Evolutionary conservation across 2,888 invertebrate genomes (phyloP), one percentile per base, ranked within the genome.

Genomic region (Patella caerulea): DNA sequence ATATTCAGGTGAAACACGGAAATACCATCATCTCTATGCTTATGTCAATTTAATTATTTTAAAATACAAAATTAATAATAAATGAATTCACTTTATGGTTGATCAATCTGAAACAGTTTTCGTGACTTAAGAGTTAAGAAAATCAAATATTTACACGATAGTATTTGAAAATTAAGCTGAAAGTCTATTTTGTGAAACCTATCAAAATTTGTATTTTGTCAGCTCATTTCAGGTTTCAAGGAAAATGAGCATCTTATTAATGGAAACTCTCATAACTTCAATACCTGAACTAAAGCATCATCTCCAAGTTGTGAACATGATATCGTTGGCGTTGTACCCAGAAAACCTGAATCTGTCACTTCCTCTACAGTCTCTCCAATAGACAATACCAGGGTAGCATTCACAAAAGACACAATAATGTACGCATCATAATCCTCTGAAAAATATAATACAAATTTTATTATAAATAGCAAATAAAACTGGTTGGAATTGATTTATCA

Each of bases 291-390:
- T 45, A 99, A 93, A 1, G 99, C 98, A 93, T 99, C 99, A 89
- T 97, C 98, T 77, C 99, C 99, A 53, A 99, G 94, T 56, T 98
- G 97, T 14, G 98, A 97, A 92, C 99, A 99, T 82, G 97, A 96
- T n/a, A 99, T 93, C 0, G 99, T 99, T 0, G 99, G 98, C 0
- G 99, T 99, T 0, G 99, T 99, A 80, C 99, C 99, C 88, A 99
- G 93, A 92, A 99, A 99, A 71, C 99, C 99, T 82, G 99, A 99
- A 92, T 99, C 99, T 0, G 99, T 98, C 45, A 99, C 99, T 95
- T 99, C 99, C 93, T 99, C 99, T n/a, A 99, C 99, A 17, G 99
- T 99, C 93, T 99, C 99, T 86, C 99, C 99, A 91, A 99, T 99
- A 87, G 98, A 98, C 89, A 99, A 94, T 83, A 99, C 99, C 90